Base-by-base conservation (phyloP, 2,888 invertebrate genomes). In the Drosophila monieri region DNA sequence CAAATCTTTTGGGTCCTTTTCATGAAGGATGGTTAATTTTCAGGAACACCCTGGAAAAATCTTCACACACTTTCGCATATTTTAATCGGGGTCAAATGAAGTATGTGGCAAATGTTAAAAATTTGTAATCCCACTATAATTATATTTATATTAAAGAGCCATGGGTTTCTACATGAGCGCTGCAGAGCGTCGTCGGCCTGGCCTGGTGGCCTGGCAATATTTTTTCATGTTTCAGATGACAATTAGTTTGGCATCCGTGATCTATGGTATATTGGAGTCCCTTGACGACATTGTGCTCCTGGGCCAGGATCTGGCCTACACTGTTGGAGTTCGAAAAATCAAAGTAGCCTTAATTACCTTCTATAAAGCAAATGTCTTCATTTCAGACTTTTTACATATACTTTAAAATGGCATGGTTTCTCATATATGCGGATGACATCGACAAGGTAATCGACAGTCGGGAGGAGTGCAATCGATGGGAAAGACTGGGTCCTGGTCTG, bases 291-390 rank as follows among this genome's bases (percentile, higher is more conserved):
- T 74, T 9, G 52, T 67, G 1, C 44, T 49, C 6, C 39, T 72
- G 8, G 79, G 76, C 4, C 59, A 78, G n/a, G 76, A 76, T 52
- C 1, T 61, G 0, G 21, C 61, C 0, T 81, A 69, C 43, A 1
- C 32, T 0, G 44, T 65, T 35, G 49, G 49, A 53, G 81, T 74
- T 46, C 0, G 44, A 8, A 2, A 14, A 5, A 5, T 1, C 32
- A 30, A 21, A 6, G 6, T 1, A 14, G 0, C 3, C 8, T 10
- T 0, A 6, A n/a, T 6, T 0, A 14, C 2, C 6, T 23, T 2
- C 1, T 8, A 3, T 2, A 12, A 5, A 9, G 10, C 10, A 1
- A 5, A 12, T 1, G 0, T 1, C 23, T 5, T 0, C 2, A 4
- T 23, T 23, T 0, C 35, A 80, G 81, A n/a, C 21, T 3, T 5